phyloP scores from a whole-genome alignment of 2,113 vertebrate genomes.

The Crotalus helleri region DNA sequence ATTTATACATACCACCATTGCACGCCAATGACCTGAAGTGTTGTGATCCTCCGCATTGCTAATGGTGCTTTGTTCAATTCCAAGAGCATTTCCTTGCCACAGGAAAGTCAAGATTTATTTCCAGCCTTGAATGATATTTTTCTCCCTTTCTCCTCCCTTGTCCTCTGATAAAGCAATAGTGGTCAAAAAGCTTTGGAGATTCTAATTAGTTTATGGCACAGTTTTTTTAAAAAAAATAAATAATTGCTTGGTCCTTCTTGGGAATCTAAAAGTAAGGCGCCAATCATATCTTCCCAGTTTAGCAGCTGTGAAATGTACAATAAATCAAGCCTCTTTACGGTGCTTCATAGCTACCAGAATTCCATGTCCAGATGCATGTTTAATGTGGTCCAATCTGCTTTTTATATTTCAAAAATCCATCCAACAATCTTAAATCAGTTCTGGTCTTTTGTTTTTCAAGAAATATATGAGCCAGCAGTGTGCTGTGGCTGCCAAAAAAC shows the following conservation, averaged over 20 bases:
- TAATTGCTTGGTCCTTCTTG: conserved; percentile 41
- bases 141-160: not conserved
- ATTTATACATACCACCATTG: conserved; percentile 46
- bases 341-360: conserved; percentile 33
- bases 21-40: conserved; percentile 43
- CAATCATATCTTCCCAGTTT: conserved; percentile 12
- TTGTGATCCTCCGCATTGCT: not conserved
- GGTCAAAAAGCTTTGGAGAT: conserved; percentile 21
- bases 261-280: conserved; percentile 20
- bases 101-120: conserved; percentile 35
- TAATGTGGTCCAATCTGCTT: not conserved
- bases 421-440: not conserved
- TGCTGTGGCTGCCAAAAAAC: too few species aligned
- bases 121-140: conserved; percentile 24
- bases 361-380: not conserved
- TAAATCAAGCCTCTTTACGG: not conserved
- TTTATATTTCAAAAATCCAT: not conserved
- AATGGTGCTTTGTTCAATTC: conserved; percentile 17
- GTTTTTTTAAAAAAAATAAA: not conserved
- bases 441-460: not conserved
- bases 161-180: conserved; percentile 33
- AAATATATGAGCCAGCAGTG: not conserved
- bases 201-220: conserved; percentile 28
- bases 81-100: not conserved
- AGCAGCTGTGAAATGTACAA: conserved; percentile 38